These are phyloP conservation scores for Paraescarpia echinospica DNA, from an alignment of 1,140 invertebrate genomes.

Conservation along the genomic window DNA sequence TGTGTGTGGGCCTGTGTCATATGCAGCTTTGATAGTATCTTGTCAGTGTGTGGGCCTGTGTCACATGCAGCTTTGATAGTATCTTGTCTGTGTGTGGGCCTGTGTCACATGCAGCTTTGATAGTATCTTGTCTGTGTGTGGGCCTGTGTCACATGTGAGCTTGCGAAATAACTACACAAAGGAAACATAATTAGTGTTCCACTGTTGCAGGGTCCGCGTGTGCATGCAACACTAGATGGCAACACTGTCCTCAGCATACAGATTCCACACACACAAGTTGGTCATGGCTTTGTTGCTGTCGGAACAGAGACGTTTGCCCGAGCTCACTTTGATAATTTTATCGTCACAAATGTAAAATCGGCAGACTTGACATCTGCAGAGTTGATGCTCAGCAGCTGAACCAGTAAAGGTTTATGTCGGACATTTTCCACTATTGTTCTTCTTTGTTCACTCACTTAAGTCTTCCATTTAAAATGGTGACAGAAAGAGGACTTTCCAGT, in stretches of 20 bases:
- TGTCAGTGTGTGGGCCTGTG: too few species aligned
- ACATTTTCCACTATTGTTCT: too few species aligned
- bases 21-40: too few species aligned
- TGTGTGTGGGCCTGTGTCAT: too few species aligned
- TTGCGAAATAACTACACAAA: not conserved
- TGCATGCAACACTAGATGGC: conserved; percentile 6
- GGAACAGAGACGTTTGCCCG: not conserved
- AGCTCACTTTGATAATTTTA: not conserved
- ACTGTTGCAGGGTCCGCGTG: not conserved
- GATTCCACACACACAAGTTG: conserved; percentile 55
- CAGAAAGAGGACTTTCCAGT: too few species aligned
- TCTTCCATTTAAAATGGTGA: too few species aligned
- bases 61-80: too few species aligned
- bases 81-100: too few species aligned
- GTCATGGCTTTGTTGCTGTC: conserved; percentile 10
- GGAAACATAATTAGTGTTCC: not conserved
- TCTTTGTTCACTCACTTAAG: too few species aligned
- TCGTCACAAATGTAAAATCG: not conserved
- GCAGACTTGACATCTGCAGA: not conserved
- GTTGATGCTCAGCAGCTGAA: not conserved
- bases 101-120: too few species aligned
- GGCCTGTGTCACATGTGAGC: not conserved
- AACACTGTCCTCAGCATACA: not conserved
- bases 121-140: not conserved
- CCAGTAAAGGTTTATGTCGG: not conserved